Evolutionary conservation across 2,113 vertebrate species (phyloP), one percentile per base, ranked within the genome.

Genomic region (Phrynosoma platyrhinos): DNA sequence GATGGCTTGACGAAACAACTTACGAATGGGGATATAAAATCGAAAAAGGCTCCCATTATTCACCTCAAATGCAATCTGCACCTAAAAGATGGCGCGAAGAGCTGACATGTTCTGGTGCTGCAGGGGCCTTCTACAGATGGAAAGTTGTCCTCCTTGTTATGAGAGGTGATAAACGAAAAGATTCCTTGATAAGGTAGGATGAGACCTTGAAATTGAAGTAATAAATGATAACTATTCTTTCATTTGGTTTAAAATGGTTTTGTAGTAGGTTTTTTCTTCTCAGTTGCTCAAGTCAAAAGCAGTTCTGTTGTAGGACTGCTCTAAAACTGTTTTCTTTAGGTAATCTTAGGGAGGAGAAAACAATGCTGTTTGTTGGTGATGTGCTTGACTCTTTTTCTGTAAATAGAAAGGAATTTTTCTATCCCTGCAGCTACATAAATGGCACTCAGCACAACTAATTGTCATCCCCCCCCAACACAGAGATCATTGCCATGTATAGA

Each of bases 41-140:
- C 93, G 95, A 97, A 95, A 96, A 95, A 94, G 95, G 94, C 58
- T 95, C 96, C 88, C 94, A 93, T 96, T 97, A 96, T 96, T 97
- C 97, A 93, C 95, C 96, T 95, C 96, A 96, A 92, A 97, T 96
- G 95, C 97, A 97, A 92, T 97, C 96, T 95, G 97, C 97, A 95
- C 97, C 97, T 93, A 98, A 96, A 96, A 97, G 97, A 93, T 98
- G 97, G 97, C 96, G 97, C 5, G 91, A 97, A 95, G 95, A 96
- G 86, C 95, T 96, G 96, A 95, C 87, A 95, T 96, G 36, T 88
- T 93, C 92, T 87, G 68, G 92, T 95, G 95, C 95, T 95, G 91
- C 95, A 55, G 99, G 99, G 87, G 98, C 98, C 88, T 99, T 99
- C 95, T 97, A 98, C 94, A 98, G 94, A 93, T 99, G 98, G 99